These are phyloP conservation scores for Spisula solida DNA, from an alignment of 2,888 invertebrate species.

Conservation along the genomic window DNA sequence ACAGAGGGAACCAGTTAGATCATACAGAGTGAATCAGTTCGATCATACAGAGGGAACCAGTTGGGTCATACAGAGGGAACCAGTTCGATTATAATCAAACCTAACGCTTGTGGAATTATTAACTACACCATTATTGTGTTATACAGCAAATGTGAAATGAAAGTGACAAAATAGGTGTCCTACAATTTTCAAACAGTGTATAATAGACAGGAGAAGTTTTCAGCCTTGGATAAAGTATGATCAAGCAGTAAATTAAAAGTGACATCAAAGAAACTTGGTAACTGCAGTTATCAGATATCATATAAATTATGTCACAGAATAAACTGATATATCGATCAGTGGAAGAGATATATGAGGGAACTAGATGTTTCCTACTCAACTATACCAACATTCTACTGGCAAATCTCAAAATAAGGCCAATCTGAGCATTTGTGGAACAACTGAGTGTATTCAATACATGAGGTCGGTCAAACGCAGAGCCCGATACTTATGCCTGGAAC, in stretches of 20 bases:
- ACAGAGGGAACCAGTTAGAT: too few relatives aligned
- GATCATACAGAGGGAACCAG: neutral
- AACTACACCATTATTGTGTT: neutral
- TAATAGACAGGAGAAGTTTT: neutral
- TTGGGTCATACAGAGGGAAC: neutral
- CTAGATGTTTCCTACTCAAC: too few relatives aligned
- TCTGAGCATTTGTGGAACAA: too few relatives aligned
- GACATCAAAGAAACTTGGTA: neutral
- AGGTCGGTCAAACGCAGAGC: too few relatives aligned
- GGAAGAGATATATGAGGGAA: too few relatives aligned
- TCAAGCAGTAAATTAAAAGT: neutral
- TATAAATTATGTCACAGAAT: neutral
- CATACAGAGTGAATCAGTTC: neutral
- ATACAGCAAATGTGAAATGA: neutral
- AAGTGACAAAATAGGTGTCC: slow-evolving; percentile 8
- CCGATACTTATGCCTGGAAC: too few relatives aligned
- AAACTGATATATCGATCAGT: too few relatives aligned
- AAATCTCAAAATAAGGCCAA: too few relatives aligned
- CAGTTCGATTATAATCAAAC: neutral
- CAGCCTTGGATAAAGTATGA: neutral
- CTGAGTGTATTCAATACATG: too few relatives aligned
- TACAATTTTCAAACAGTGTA: neutral
- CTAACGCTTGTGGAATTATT: neutral
- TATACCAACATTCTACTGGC: too few relatives aligned
- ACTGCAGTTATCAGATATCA: neutral